These are phyloP conservation scores for Bostrychus sinensis DNA, from an alignment of 2,113 vertebrate species.

Conservation along the genomic window DNA sequence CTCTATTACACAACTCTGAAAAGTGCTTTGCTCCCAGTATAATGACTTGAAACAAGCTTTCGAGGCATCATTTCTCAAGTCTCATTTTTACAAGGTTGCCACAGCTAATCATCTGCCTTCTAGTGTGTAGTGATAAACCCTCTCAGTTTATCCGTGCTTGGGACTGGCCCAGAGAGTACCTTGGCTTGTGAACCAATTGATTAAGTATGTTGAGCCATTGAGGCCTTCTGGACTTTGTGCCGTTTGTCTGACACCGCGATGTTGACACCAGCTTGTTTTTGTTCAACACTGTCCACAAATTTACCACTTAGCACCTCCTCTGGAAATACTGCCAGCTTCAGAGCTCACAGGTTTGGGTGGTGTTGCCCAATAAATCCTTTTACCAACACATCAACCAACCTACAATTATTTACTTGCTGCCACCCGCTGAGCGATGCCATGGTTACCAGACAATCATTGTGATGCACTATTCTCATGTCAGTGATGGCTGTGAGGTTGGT, in stretches of 20 bases:
- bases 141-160: not conserved
- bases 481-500: constrained; percentile 6
- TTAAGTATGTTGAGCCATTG: not conserved
- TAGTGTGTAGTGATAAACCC: no score
- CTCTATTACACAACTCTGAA: not conserved
- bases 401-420: constrained; percentile 1
- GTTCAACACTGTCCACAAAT: not conserved
- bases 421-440: constrained; percentile 7
- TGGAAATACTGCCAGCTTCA: not conserved
- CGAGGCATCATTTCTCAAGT: no score
- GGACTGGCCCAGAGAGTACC: not conserved
- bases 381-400: not conserved
- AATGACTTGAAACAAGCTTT: no score
- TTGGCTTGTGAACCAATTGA: no score
- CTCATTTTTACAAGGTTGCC: no score
- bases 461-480: not conserved
- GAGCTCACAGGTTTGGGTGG: not conserved
- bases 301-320: not conserved
- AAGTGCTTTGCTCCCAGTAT: no score
- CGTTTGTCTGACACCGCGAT: not conserved
- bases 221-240: not conserved
- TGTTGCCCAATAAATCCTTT: not conserved
- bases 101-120: no score
- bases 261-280: not conserved
- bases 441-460: constrained; percentile 10